Evolutionary conservation across 2,888 invertebrate species (phyloP).

Genomic region (Phalera bucephala): DNA sequence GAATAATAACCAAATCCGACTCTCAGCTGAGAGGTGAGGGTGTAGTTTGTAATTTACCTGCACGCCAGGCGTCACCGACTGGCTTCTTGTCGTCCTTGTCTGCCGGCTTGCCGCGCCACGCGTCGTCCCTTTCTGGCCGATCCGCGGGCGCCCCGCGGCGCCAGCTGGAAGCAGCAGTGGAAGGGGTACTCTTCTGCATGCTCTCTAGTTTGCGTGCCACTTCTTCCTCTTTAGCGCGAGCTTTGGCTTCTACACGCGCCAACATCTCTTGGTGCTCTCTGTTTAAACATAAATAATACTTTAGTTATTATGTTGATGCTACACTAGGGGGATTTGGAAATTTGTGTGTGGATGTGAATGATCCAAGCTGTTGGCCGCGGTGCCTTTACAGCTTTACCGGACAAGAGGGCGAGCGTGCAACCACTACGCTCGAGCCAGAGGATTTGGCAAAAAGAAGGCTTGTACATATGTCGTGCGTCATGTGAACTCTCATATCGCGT

Average conservation of each 20-base stretch:
- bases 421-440: too few species aligned
- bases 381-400: too few species aligned
- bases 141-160: constrained; percentile 46
- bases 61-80: constrained; percentile 18
- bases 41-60: too few species aligned
- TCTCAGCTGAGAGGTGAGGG: too few species aligned
- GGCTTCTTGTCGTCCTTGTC: constrained; percentile 36
- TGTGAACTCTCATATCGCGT: too few species aligned
- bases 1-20: too few species aligned
- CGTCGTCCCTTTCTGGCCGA: constrained; percentile 19
- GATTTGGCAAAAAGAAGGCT: too few species aligned
- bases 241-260: constrained; percentile 85
- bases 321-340: too few species aligned
- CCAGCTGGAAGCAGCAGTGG: constrained; percentile 42
- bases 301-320: neutral
- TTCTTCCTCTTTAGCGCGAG: constrained; percentile 88
- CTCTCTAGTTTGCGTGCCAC: constrained; percentile 84
- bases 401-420: too few species aligned
- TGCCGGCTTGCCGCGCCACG: constrained; percentile 20
- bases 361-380: too few species aligned
- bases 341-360: too few species aligned
- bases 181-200: constrained; percentile 42
- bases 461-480: too few species aligned
- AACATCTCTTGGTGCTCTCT: constrained; percentile 86
- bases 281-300: constrained; percentile 7